Percentiles rank a stretch among this genome's conserved stretches.
Conservation (phyloP, 2,113 vertebrate genomes). For the Brevimyrus niger region DNA sequence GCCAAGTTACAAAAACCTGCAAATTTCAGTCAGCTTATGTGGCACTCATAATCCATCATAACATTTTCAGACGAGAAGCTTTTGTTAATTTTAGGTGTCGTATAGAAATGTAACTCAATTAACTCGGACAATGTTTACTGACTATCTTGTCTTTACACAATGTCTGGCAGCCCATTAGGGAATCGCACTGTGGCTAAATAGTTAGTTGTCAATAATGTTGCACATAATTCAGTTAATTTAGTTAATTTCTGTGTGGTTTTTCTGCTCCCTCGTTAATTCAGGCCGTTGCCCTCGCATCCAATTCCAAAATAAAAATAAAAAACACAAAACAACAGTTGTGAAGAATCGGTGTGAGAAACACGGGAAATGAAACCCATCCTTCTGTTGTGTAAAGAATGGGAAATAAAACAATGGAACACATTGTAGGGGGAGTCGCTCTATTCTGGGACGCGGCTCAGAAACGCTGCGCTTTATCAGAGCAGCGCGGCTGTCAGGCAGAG, state of each 20-base stretch:
- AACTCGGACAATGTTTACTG: not conserved
- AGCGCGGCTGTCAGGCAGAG: not conserved
- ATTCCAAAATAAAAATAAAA: not conserved
- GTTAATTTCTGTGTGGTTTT: not conserved
- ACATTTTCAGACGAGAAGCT: not conserved
- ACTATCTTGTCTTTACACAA: not conserved
- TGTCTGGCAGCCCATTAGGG: not conserved
- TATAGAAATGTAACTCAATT: not conserved
- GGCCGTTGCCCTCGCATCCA: not conserved
- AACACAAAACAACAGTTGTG: not conserved
- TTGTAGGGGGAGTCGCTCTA: not conserved
- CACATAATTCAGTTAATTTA: not conserved
- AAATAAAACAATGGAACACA: not conserved
- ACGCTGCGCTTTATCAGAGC: not conserved
- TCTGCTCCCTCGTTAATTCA: not conserved
- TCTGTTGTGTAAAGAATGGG: constrained; percentile 1
- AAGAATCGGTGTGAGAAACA: not conserved
- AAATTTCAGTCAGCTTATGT: not conserved
- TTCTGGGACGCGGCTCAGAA: not conserved
- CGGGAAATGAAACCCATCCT: not conserved
- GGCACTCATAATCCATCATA: not conserved
- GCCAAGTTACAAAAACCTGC: not conserved
- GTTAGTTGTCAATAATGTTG: not conserved
- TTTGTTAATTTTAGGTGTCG: not conserved
- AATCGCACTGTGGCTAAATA: not conserved